Percentiles rank a stretch among this genome's conserved stretches.
Evolutionary conservation across 2,113 vertebrate species (phyloP).

Genomic region (Paracyprichromis sp.): DNA sequence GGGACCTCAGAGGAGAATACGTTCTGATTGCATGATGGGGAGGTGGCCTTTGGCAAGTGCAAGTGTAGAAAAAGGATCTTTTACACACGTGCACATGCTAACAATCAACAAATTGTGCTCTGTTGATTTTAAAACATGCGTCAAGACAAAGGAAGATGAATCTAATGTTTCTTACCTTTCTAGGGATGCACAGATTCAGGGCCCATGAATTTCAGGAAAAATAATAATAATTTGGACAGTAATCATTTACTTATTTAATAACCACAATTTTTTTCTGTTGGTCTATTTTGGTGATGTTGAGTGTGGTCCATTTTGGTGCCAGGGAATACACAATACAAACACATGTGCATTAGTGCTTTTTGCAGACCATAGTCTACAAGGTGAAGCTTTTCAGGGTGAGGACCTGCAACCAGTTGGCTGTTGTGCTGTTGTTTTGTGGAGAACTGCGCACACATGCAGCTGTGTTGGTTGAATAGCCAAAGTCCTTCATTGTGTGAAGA

Average conservation of each 20-base stretch:
- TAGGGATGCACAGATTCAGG: not conserved
- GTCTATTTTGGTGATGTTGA: not conserved
- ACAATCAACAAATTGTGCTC: not conserved
- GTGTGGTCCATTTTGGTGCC: not conserved
- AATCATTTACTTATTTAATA: not conserved
- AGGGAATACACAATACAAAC: not conserved
- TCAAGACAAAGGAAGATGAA: not conserved
- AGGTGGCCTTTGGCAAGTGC: not conserved
- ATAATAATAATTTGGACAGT: not conserved
- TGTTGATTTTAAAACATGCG: not conserved
- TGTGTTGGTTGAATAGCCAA: not conserved
- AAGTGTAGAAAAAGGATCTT: not conserved
- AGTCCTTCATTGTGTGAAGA: not conserved
- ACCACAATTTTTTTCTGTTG: not conserved
- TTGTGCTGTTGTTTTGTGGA: not conserved
- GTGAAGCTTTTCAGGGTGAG: not conserved
- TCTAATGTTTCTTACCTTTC: not conserved
- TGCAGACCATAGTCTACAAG: not conserved
- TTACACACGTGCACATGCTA: not conserved
- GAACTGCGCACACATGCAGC: not conserved
- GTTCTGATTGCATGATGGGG: not conserved
- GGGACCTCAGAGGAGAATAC: not conserved
- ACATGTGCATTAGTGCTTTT: not conserved
- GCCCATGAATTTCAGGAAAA: not conserved
- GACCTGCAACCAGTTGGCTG: not conserved